phyloP scores from a whole-genome alignment of 2,888 invertebrate species.

The Brassicogethes aeneus region DNA sequence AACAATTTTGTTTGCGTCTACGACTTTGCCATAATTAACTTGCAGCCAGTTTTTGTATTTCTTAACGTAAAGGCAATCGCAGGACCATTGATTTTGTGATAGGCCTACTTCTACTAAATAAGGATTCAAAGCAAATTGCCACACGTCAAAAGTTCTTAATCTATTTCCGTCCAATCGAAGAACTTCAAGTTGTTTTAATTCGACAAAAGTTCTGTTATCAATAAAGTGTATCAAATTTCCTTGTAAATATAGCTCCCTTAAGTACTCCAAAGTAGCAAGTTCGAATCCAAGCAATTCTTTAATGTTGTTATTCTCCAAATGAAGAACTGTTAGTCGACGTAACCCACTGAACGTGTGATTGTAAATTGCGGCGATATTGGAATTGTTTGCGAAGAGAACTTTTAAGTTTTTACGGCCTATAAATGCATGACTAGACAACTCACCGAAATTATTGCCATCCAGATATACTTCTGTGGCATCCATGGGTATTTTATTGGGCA shows the following conservation, averaged over 20 bases:
- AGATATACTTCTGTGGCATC: constrained; percentile 91
- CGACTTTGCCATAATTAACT: constrained; percentile 69
- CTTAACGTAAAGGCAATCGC: constrained; percentile 78
- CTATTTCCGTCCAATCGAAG: constrained; percentile 78
- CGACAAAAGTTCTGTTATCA: constrained; percentile 76
- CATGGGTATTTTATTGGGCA: constrained; percentile 87
- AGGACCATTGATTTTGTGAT: constrained; percentile 82
- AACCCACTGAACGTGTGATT: constrained; percentile 89
- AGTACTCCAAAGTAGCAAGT: constrained; percentile 69
- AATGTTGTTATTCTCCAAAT: constrained; percentile 81
- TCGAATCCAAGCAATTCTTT: constrained; percentile 73
- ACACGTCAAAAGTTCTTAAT: constrained; percentile 72
- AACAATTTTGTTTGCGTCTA: constrained; percentile 66
- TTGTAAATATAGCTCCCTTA: constrained; percentile 80
- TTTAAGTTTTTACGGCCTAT: constrained; percentile 85
- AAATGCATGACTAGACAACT: constrained; percentile 81
- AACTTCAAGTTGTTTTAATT: constrained; percentile 73
- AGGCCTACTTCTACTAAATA: constrained; percentile 81
- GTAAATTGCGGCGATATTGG: constrained; percentile 73
- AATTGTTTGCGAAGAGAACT: constrained; percentile 81
- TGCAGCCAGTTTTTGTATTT: constrained; percentile 73
- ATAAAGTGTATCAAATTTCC: constrained; percentile 75
- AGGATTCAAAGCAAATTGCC: constrained; percentile 76
- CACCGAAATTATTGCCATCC: constrained; percentile 84
- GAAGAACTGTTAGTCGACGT: constrained; percentile 66